Conservation (phyloP, 2,888 invertebrate species). For the Acanthococcus lagerstroemiae region DNA sequence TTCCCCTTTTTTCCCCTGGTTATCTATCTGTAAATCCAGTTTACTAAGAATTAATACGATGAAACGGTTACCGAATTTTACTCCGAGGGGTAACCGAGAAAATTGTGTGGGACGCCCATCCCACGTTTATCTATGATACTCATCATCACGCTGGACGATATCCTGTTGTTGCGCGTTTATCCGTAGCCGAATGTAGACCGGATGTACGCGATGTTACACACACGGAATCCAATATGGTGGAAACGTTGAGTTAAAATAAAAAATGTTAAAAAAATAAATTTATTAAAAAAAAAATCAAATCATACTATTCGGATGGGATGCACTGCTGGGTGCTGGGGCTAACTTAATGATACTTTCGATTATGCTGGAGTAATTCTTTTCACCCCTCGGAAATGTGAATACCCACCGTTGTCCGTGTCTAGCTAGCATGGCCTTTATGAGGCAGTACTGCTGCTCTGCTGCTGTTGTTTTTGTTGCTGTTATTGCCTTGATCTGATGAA, state of each 20-base stretch:
- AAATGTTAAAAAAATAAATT: constrained; percentile 5
- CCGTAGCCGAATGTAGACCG: constrained; percentile 25
- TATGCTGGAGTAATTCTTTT: background rate
- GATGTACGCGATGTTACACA: constrained; percentile 28
- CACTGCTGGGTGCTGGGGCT: background rate
- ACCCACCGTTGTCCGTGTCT: too few species aligned
- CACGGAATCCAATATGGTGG: constrained; percentile 28
- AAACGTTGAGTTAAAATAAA: constrained; percentile 11
- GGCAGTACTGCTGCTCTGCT: too few species aligned
- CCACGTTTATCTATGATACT: constrained; percentile 22
- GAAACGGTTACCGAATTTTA: background rate
- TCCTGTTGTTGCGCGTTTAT: constrained; percentile 28
- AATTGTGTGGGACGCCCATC: constrained; percentile 17
- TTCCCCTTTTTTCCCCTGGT: background rate
- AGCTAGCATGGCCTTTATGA: too few species aligned
- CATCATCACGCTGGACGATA: constrained; percentile 26
- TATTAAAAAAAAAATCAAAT: background rate
- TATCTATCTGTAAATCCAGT: too few species aligned
- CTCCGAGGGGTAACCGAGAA: background rate
- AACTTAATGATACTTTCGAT: too few species aligned
- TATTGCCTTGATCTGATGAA: too few species aligned
- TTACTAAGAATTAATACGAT: constrained; percentile 3
- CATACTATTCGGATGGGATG: background rate
- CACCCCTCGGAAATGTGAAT: constrained; percentile 14
- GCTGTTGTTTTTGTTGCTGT: too few species aligned